These are phyloP conservation scores for Aphodius sticticus DNA, from an alignment of 2,888 invertebrate species.

Conservation along the genomic window DNA sequence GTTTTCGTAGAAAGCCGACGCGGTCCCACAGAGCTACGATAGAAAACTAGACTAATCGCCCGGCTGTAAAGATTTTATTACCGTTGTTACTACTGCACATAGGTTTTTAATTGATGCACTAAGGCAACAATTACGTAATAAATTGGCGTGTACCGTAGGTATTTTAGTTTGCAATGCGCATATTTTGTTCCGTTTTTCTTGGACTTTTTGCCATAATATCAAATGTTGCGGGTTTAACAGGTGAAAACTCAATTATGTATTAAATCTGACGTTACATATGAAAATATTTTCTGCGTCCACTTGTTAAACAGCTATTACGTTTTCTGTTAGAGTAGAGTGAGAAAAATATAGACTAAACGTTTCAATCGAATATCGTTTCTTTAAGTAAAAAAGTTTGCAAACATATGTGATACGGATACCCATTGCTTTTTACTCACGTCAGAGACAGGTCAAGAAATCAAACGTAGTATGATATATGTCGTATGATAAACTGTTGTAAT, in stretches of 20 bases:
- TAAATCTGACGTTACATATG: background rate
- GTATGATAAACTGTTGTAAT: too few relatives aligned
- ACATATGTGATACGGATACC: too few relatives aligned
- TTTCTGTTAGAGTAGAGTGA: too few relatives aligned
- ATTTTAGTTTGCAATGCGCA: background rate
- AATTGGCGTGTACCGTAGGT: background rate
- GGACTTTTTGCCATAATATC: background rate
- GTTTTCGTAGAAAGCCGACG: background rate
- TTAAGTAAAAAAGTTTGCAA: too few relatives aligned
- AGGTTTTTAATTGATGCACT: background rate
- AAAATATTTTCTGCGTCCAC: too few relatives aligned
- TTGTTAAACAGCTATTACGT: too few relatives aligned
- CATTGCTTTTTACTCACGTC: too few relatives aligned
- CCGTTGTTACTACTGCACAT: background rate
- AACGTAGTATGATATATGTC: too few relatives aligned
- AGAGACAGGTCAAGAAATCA: too few relatives aligned
- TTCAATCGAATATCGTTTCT: too few relatives aligned
- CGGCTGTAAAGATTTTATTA: conserved; percentile 4
- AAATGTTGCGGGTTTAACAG: background rate
- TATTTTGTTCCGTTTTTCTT: background rate
- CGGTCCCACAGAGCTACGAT: background rate
- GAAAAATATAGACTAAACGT: too few relatives aligned
- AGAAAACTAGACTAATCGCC: background rate
- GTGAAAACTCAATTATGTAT: background rate
- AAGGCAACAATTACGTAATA: conserved; percentile 4